Evolutionary conservation across 2,113 vertebrate species (phyloP).

Genomic region (Psilopogon haemacephalus): DNA sequence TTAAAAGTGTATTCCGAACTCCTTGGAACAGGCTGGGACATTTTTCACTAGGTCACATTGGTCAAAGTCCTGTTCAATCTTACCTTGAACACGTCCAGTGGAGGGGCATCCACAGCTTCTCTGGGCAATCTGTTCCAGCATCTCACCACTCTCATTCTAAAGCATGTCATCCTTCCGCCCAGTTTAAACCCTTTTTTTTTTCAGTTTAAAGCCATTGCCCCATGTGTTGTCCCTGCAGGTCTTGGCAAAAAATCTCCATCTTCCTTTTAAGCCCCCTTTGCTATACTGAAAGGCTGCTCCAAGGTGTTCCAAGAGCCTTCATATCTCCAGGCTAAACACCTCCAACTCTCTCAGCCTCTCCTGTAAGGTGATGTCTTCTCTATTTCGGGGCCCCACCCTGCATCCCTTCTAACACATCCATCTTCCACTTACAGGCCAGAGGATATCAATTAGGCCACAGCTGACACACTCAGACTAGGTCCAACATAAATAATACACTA

Average conservation of each 20-base stretch:
- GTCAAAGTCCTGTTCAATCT: background rate
- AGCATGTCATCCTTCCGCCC: fast-evolving
- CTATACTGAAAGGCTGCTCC: background rate
- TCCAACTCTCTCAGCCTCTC: background rate
- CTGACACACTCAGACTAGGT: fast-evolving
- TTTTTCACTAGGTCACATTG: background rate
- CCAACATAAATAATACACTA: fast-evolving
- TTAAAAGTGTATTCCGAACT: background rate
- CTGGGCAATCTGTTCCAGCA: background rate
- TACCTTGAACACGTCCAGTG: fast-evolving
- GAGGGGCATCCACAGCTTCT: too few species aligned
- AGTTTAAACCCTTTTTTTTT: background rate
- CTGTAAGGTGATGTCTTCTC: fast-evolving
- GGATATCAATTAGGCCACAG: fast-evolving
- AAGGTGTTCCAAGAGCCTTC: background rate
- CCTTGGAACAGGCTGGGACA: background rate
- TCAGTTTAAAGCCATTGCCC: background rate
- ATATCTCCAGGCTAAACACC: background rate
- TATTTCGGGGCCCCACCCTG: fast-evolving
- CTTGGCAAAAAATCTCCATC: background rate
- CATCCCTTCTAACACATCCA: background rate
- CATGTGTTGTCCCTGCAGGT: too few species aligned
- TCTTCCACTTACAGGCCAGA: background rate
- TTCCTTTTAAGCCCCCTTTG: background rate
- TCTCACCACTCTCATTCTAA: fast-evolving